A percentile compares a stretch with the other conserved stretches of the same genome.
These are phyloP conservation scores for Rhynchophorus ferrugineus DNA, from an alignment of 1,140 invertebrate species.

Conservation along the genomic window DNA sequence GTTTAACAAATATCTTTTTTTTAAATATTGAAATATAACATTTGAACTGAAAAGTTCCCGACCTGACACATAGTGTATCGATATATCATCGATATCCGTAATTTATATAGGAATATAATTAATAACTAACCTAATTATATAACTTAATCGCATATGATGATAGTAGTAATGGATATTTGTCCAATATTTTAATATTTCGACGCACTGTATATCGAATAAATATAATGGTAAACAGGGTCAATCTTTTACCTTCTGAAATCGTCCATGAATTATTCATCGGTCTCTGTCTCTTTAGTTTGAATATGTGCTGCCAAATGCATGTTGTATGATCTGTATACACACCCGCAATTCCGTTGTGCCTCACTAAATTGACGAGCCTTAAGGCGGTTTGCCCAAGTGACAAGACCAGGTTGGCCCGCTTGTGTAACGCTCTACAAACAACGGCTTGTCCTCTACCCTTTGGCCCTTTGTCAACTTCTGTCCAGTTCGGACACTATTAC, in stretches of 20 bases:
- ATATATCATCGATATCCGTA: too few species aligned
- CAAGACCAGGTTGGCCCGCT: slow-evolving; percentile 17
- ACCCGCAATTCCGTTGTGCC: slow-evolving; percentile 21
- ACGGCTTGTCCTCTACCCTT: slow-evolving; percentile 6
- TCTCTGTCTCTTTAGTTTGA: slow-evolving; percentile 29
- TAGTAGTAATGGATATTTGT: too few species aligned
- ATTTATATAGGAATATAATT: too few species aligned
- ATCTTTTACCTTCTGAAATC: slow-evolving; percentile 25
- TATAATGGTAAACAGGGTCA: too few species aligned
- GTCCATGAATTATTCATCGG: slow-evolving; percentile 29
- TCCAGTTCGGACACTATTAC: slow-evolving; percentile 1
- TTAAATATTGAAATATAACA: too few species aligned
- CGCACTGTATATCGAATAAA: too few species aligned
- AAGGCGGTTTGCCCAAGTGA: slow-evolving; percentile 25
- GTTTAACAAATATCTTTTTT: too few species aligned
- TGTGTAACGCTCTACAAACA: slow-evolving; percentile 13
- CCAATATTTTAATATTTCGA: too few species aligned
- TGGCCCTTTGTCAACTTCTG: slow-evolving; percentile 13
- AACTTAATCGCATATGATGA: too few species aligned
- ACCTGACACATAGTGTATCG: too few species aligned
- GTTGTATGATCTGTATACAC: slow-evolving; percentile 31
- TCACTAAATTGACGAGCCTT: slow-evolving; percentile 24
- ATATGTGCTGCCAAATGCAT: slow-evolving; percentile 27
- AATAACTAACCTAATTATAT: too few species aligned
- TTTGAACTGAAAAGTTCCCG: too few species aligned